A percentile compares a stretch with the other conserved stretches of the same genome.
Conservation (phyloP, 2,797 vertebrate species). For the Hephaestus fuliginosus region DNA sequence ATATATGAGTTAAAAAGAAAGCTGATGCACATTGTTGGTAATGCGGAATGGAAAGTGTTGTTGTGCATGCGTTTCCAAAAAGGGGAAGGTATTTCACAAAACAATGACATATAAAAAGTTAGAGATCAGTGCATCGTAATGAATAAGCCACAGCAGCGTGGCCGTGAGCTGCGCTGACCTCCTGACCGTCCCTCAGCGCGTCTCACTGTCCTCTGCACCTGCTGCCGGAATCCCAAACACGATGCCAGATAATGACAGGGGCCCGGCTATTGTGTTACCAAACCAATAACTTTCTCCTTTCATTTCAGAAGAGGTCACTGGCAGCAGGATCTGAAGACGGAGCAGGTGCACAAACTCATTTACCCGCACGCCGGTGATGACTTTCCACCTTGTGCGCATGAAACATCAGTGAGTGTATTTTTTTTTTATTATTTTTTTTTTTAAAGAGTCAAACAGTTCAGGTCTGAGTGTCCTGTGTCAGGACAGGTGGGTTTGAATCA, state of each 20-base stretch:
- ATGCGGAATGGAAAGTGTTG: background rate
- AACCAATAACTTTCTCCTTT: background rate
- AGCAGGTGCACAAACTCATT: background rate
- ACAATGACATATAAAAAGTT: background rate
- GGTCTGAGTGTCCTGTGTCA: background rate
- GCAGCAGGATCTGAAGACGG: background rate
- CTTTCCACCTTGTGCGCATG: background rate
- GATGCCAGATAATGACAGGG: constrained; percentile 46
- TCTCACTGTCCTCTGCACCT: constrained; percentile 65
- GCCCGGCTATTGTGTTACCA: background rate
- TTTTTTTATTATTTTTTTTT: no score
- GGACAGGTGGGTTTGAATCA: background rate
- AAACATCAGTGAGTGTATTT: no score
- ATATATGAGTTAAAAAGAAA: background rate
- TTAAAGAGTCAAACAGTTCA: background rate
- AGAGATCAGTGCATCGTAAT: background rate
- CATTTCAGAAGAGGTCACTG: no score
- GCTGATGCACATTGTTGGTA: background rate
- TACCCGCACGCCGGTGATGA: background rate
- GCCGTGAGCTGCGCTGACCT: no score
- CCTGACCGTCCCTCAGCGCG: constrained; percentile 44
- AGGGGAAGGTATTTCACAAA: background rate
- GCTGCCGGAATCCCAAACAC: constrained; percentile 66
- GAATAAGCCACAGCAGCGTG: background rate
- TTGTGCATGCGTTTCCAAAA: background rate